Conservation (phyloP, 2,797 vertebrate genomes). For the Clarias laeviceps region DNA sequence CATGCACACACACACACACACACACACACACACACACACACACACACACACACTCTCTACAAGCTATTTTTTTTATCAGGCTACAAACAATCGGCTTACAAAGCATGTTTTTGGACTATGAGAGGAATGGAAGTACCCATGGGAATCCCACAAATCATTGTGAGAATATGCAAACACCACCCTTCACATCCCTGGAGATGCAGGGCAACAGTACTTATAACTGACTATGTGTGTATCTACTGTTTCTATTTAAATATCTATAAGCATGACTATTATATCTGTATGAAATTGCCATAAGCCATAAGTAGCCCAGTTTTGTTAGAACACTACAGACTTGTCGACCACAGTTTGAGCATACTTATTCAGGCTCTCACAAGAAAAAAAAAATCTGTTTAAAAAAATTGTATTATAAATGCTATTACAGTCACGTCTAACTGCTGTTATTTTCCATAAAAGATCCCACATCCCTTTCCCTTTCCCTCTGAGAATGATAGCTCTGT, state of each 20-base stretch:
- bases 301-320: background rate
- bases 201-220: too few relatives aligned
- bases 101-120: too few relatives aligned
- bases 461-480: background rate
- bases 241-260: background rate
- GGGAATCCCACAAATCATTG: too few relatives aligned
- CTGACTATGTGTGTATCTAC: background rate
- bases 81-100: too few relatives aligned
- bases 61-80: too few relatives aligned
- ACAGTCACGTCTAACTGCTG: background rate
- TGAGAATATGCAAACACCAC: too few relatives aligned
- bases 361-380: background rate
- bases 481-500: background rate
- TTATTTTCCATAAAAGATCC: background rate
- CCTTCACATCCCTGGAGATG: too few relatives aligned
- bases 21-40: background rate
- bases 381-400: background rate
- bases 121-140: too few relatives aligned
- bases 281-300: background rate
- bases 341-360: background rate
- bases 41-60: background rate
- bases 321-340: background rate
- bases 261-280: background rate
- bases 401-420: background rate
- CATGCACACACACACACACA: background rate